Conservation (phyloP, 2,888 invertebrate genomes). For the Trachelus iudaicus region DNA sequence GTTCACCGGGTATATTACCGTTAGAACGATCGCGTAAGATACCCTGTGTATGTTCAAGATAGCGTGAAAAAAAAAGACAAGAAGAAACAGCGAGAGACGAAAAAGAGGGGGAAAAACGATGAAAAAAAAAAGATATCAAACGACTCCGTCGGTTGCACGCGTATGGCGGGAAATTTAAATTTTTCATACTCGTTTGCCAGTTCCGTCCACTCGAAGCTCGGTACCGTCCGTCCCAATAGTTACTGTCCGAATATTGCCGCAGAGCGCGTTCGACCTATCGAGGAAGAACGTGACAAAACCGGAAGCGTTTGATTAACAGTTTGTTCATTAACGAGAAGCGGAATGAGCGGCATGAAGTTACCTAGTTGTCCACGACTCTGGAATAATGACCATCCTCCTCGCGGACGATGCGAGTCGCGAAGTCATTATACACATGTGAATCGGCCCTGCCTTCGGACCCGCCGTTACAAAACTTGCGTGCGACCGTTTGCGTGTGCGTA, state of each 20-base stretch:
- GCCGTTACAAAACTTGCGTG: background rate
- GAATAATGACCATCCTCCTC: conserved; percentile 17
- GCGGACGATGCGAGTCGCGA: conserved; percentile 7
- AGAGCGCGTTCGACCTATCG: background rate
- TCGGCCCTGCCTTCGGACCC: background rate
- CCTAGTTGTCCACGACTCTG: conserved; percentile 20
- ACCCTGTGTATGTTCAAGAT: background rate
- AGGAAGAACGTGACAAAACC: conserved; percentile 19
- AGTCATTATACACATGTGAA: conserved; percentile 17
- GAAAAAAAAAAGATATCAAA: background rate
- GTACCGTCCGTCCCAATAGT: too few relatives aligned
- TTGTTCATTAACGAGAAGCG: conserved; percentile 37
- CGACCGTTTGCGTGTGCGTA: background rate
- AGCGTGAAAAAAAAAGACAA: background rate
- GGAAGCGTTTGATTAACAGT: conserved; percentile 44
- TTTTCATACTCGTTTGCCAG: background rate
- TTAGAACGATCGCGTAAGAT: background rate
- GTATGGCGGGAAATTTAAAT: background rate
- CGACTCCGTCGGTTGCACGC: background rate
- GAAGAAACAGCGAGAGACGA: background rate
- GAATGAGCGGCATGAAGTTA: conserved; percentile 3
- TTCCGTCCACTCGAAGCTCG: background rate
- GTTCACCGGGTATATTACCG: background rate
- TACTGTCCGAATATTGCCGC: background rate
- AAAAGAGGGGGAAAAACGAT: background rate